Base-by-base conservation (phyloP, 2,113 vertebrate species). In the Lophochroa leadbeateri region DNA sequence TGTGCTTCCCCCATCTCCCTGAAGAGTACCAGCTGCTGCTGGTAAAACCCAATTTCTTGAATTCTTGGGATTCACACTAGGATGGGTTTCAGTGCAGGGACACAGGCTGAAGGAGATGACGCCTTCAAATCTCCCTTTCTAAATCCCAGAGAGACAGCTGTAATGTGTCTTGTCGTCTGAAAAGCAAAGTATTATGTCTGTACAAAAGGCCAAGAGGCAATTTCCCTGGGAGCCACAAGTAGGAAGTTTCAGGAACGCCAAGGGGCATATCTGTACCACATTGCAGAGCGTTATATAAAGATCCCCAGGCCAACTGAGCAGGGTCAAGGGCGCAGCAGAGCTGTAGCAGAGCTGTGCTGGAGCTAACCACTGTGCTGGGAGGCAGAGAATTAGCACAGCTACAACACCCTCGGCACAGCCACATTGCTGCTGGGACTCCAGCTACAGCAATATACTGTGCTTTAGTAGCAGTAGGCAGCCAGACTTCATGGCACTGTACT, bases 151-250 rank as follows among this genome's bases (percentile, higher is more conserved):
- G 37, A 82, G 53, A 35, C 82, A 78, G 63, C 79, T 93, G 76
- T 50, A 77, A 82, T 24, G 25, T 17, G 50, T 80, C 94, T 49
- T 39, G 29, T 16, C 74, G 58, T 28, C 71, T 86, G 90, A 83
- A 78, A 93, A 90, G 43, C 3, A 0, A 63, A 90, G 63, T 35
- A 90, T 69, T 79, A 39, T n/a, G 67, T 86, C 90, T 83, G 90
- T 69, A 90, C 90, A 85, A 93, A 93, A 94, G 94, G 90, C 90
- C 77, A 84, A 93, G 84, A 91, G 84, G 78, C 58, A 95, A 67
- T 74, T 90, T 81, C 82, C 88, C 82, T 55, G 76, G 46, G 60
- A 93, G 71, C 35, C 65, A 28, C 46, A 28, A 70, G 69, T 9
- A 82, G 70, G 84, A 95, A 91, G 78, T 20, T 50, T 74, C 44